phyloP scores from a whole-genome alignment of 2,888 invertebrate genomes.

The Caenorhabditis sulstoni region DNA sequence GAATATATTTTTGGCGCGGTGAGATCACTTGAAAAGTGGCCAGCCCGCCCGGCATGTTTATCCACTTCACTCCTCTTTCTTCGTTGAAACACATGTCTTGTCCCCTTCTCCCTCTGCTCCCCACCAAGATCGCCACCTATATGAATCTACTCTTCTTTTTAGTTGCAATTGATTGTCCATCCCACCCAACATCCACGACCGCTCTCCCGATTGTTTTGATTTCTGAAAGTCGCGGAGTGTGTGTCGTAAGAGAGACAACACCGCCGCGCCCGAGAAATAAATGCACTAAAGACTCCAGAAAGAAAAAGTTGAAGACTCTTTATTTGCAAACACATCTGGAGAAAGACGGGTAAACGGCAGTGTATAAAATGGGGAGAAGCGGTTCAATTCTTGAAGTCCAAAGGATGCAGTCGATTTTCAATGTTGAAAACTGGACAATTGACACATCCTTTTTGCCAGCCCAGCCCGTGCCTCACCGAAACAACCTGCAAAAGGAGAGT shows the following conservation, averaged over 20 bases:
- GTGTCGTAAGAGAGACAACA: conserved; percentile 31
- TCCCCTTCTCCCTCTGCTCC: conserved; percentile 14
- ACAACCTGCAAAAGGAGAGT: conserved; percentile 42
- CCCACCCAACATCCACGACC: not conserved
- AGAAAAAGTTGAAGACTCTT: not conserved
- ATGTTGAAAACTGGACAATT: conserved; percentile 72
- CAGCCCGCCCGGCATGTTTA: conserved; percentile 23
- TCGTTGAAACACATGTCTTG: conserved; percentile 43
- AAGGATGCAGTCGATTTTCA: conserved; percentile 68
- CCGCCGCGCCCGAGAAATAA: conserved; percentile 30
- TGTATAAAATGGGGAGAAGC: not conserved
- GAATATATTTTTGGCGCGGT: conserved; percentile 30
- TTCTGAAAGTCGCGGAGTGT: conserved; percentile 25
- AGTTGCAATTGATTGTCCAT: conserved; percentile 49
- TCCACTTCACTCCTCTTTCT: conserved; percentile 14
- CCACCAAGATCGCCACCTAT: conserved; percentile 16
- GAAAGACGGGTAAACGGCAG: conserved; percentile 50
- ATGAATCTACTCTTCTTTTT: conserved; percentile 47
- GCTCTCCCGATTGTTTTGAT: conserved; percentile 21
- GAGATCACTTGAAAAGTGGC: conserved; percentile 33
- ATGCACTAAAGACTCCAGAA: conserved; percentile 30
- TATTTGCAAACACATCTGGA: conserved; percentile 35
- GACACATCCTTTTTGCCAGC: conserved; percentile 68
- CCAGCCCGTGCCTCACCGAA: conserved; percentile 58
- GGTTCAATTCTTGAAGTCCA: conserved; percentile 72